These are phyloP conservation scores for Calycopis cecrops DNA, from an alignment of 1,140 invertebrate species.

Conservation along the genomic window DNA sequence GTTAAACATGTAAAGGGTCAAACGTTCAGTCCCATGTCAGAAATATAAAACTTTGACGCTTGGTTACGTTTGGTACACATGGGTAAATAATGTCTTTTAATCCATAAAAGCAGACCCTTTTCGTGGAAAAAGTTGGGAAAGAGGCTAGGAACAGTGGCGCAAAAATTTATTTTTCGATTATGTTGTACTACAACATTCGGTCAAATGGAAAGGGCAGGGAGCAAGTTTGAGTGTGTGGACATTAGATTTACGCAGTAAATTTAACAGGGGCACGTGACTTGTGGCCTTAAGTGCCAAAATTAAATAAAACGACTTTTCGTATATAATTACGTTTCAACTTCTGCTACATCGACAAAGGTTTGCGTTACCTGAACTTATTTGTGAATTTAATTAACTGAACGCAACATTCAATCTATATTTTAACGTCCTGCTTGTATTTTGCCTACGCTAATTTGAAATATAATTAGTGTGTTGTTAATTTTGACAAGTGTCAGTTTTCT, in stretches of 20 bases:
- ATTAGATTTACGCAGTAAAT: slow-evolving; percentile 29
- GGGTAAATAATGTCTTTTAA: slow-evolving; percentile 69
- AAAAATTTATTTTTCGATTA: slow-evolving; percentile 63
- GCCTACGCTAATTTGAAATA: too few relatives aligned
- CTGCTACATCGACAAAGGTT: slow-evolving; percentile 2
- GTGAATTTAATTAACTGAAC: background rate
- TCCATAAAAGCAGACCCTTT: slow-evolving; percentile 54
- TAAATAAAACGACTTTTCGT: slow-evolving; percentile 16
- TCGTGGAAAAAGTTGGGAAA: slow-evolving; percentile 46
- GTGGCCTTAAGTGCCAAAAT: slow-evolving; percentile 15
- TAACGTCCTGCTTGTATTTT: too few relatives aligned
- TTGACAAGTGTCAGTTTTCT: too few relatives aligned
- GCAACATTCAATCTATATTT: too few relatives aligned
- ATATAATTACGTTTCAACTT: slow-evolving; percentile 7
- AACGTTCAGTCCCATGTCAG: slow-evolving; percentile 50
- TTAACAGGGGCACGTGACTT: slow-evolving; percentile 32
- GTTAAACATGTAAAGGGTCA: slow-evolving; percentile 38
- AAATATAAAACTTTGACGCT: slow-evolving; percentile 58
- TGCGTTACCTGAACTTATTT: background rate
- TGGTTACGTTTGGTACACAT: slow-evolving; percentile 42
- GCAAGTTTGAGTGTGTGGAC: slow-evolving; percentile 27
- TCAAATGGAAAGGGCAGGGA: slow-evolving; percentile 38
- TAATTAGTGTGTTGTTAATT: too few relatives aligned
- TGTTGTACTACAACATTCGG: slow-evolving; percentile 50
- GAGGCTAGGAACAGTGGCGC: slow-evolving; percentile 45